These are phyloP conservation scores for Benthochromis sp. DNA, from an alignment of 2,113 vertebrate genomes.

Conservation along the genomic window DNA sequence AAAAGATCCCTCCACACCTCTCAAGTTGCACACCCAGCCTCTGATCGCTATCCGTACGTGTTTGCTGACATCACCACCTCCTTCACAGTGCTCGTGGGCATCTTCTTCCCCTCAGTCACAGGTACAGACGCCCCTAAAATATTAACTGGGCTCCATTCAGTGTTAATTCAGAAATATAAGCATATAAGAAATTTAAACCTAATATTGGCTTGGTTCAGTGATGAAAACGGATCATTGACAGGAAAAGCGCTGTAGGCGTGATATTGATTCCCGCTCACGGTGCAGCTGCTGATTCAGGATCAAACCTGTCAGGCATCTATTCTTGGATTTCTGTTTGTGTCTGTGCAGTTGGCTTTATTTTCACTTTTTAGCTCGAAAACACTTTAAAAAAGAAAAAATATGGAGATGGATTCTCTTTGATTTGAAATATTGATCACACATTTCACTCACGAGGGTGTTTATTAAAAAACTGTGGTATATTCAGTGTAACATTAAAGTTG, in stretches of 20 bases:
- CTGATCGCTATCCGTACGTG: constrained; percentile 71
- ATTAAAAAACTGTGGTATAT: background rate
- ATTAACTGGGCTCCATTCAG: background rate
- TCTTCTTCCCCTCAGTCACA: constrained; percentile 91
- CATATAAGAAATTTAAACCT: background rate
- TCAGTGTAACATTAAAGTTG: background rate
- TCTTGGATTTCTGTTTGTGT: background rate
- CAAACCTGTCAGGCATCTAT: background rate
- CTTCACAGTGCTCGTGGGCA: constrained; percentile 88
- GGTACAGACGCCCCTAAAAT: constrained; percentile 53
- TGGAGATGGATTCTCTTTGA: background rate
- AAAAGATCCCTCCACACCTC: constrained; percentile 67
- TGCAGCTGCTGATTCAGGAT: background rate
- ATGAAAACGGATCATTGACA: background rate
- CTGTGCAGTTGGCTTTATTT: background rate
- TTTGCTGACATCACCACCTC: constrained; percentile 87
- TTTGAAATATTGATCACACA: background rate
- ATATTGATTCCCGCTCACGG: background rate
- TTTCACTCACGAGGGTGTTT: background rate
- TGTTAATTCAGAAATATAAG: background rate
- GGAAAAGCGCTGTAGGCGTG: background rate
- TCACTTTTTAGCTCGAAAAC: background rate
- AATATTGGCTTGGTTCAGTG: background rate
- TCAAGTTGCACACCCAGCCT: constrained; percentile 47
- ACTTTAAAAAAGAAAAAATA: background rate